phyloP scores from a whole-genome alignment of 2,888 invertebrate species.

The Thereva unica region DNA sequence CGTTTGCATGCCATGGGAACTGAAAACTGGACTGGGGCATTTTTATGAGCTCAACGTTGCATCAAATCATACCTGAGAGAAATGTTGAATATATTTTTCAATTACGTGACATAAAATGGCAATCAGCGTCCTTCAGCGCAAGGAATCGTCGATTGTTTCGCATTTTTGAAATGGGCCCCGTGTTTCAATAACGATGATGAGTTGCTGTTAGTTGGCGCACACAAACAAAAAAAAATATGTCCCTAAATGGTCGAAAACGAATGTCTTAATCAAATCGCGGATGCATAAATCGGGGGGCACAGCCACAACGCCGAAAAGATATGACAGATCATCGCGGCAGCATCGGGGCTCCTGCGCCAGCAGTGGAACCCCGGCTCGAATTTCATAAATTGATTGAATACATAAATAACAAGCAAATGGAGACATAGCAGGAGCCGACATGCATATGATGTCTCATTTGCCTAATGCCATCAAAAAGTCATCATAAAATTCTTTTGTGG shows the following conservation, averaged over 20 bases:
- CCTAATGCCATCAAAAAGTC: constrained; percentile 37
- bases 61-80: constrained; percentile 31
- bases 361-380: constrained; percentile 25
- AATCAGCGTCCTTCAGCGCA: constrained; percentile 21
- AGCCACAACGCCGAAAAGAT: constrained; percentile 24
- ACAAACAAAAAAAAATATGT: constrained; percentile 8
- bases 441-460: constrained; percentile 39
- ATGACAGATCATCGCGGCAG: constrained; percentile 23
- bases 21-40: constrained; percentile 32
- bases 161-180: constrained; percentile 14
- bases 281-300: constrained; percentile 39
- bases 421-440: constrained; percentile 35
- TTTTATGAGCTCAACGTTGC: constrained; percentile 21
- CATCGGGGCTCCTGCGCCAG: not conserved
- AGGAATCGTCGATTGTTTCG: constrained; percentile 3
- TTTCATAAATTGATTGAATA: constrained; percentile 42
- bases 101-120: constrained; percentile 40
- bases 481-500: constrained; percentile 35
- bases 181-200: constrained; percentile 34
- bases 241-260: constrained; percentile 34
- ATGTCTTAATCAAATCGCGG: constrained; percentile 38
- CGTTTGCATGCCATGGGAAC: constrained; percentile 36
- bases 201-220: constrained; percentile 17
- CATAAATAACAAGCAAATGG: constrained; percentile 42
- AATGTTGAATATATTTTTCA: constrained; percentile 35